Conservation (phyloP, 1,140 invertebrate genomes). For the Euschistus heros region DNA sequence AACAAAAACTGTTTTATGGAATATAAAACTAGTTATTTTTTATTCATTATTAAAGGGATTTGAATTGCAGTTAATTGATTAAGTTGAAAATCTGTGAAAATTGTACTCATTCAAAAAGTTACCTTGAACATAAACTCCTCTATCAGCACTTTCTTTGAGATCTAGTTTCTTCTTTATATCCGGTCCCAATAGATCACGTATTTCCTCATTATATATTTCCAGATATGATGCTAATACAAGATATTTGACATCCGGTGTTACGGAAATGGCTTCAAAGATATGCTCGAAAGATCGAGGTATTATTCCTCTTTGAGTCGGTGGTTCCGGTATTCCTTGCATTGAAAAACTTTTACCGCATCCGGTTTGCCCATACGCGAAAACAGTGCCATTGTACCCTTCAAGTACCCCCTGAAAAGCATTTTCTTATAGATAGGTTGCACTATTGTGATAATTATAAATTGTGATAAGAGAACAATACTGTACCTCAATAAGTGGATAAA, state of each 20-base stretch:
- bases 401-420: constrained; percentile 55
- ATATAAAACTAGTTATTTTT: too few species aligned
- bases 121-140: constrained; percentile 71
- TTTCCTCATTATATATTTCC: constrained; percentile 88
- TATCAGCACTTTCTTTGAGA: constrained; percentile 68
- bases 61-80: too few species aligned
- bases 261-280: constrained; percentile 82
- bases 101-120: constrained; percentile 21
- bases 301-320: constrained; percentile 51
- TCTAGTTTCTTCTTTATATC: constrained; percentile 55
- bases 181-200: constrained; percentile 62
- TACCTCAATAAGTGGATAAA: constrained; percentile 56
- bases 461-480: too few species aligned
- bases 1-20: too few species aligned
- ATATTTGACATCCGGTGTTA: constrained; percentile 69
- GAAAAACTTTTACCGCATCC: constrained; percentile 74
- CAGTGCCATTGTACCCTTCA: constrained; percentile 78
- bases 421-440: too few species aligned
- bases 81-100: too few species aligned
- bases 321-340: constrained; percentile 60
- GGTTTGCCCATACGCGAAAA: constrained; percentile 82
- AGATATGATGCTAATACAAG: constrained; percentile 83
- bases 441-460: too few species aligned
- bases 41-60: too few species aligned
- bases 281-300: constrained; percentile 84